phyloP scores from a whole-genome alignment of 2,888 invertebrate genomes.

The Rhagonycha fulva region DNA sequence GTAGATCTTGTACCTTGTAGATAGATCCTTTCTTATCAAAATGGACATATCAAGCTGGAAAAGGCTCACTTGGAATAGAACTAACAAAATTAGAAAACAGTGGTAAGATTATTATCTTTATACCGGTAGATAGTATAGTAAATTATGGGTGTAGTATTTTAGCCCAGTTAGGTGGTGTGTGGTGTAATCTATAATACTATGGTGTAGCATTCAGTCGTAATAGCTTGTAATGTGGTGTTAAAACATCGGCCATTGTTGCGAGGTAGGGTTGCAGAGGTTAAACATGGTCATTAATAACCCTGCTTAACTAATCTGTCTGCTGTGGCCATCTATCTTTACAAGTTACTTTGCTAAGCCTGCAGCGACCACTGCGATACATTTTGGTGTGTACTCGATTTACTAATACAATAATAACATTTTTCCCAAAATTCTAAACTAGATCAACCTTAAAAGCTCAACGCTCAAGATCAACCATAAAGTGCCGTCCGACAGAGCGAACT shows the following conservation, averaged over 20 bases:
- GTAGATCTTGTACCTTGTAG: too few relatives aligned
- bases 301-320: constrained; percentile 67
- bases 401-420: constrained; percentile 45
- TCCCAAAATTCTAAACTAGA: background rate
- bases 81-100: background rate
- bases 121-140: background rate
- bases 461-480: too few relatives aligned
- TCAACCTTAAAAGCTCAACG: too few relatives aligned
- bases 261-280: constrained; percentile 61
- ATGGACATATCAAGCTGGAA: background rate
- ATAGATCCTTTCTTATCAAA: background rate
- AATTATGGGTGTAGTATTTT: background rate
- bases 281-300: constrained; percentile 67
- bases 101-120: background rate
- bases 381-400: constrained; percentile 46
- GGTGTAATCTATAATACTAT: background rate
- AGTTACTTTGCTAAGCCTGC: constrained; percentile 52
- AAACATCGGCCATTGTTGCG: constrained; percentile 56
- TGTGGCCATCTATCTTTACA: constrained; percentile 59
- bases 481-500: background rate
- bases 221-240: constrained; percentile 57
- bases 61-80: background rate
- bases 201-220: constrained; percentile 36
- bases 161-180: background rate
- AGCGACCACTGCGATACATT: constrained; percentile 42